Conservation (phyloP, 2,797 vertebrate genomes). For the Enteromius trimaculatus region DNA sequence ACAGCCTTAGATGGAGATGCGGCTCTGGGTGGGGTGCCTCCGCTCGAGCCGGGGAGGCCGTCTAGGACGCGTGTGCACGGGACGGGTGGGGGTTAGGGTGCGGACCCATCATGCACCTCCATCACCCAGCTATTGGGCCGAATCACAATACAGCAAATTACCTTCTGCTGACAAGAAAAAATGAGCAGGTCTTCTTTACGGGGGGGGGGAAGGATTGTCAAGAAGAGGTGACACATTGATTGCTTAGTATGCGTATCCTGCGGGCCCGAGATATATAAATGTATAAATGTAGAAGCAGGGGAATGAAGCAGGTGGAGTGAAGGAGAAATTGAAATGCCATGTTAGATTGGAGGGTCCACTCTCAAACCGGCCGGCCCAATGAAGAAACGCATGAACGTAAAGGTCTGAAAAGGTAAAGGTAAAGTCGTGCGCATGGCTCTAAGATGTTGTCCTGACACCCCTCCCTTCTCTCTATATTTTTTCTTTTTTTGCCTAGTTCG, state of each 20-base stretch:
- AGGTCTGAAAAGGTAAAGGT: constrained; percentile 46
- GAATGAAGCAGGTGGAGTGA: constrained; percentile 70
- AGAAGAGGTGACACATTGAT: constrained; percentile 84
- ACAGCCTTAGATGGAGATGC: constrained; percentile 78
- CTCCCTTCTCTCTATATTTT: constrained; percentile 39
- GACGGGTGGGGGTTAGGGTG: constrained; percentile 57
- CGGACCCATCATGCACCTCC: constrained; percentile 78
- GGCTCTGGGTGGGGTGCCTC: constrained; percentile 33
- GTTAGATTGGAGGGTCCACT: constrained; percentile 75
- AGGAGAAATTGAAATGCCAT: constrained; percentile 81
- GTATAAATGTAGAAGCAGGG: constrained; percentile 78
- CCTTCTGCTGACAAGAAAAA: constrained; percentile 86
- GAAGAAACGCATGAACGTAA: constrained; percentile 32
- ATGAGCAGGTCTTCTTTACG: constrained; percentile 76
- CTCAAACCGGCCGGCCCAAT: constrained; percentile 66
- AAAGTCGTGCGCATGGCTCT: constrained; percentile 46
- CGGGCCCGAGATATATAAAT: constrained; percentile 63
- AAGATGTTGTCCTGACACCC: constrained; percentile 43
- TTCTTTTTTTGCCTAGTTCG: constrained; percentile 32
- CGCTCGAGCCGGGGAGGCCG: constrained; percentile 11
- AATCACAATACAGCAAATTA: constrained; percentile 87
- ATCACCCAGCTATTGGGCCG: constrained; percentile 80
- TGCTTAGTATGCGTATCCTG: constrained; percentile 83
- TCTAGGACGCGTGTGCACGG: constrained; percentile 53
- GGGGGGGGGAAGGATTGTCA: constrained; percentile 72